Conservation (phyloP, 2,797 vertebrate species). For the Gymnothorax javanicus region DNA sequence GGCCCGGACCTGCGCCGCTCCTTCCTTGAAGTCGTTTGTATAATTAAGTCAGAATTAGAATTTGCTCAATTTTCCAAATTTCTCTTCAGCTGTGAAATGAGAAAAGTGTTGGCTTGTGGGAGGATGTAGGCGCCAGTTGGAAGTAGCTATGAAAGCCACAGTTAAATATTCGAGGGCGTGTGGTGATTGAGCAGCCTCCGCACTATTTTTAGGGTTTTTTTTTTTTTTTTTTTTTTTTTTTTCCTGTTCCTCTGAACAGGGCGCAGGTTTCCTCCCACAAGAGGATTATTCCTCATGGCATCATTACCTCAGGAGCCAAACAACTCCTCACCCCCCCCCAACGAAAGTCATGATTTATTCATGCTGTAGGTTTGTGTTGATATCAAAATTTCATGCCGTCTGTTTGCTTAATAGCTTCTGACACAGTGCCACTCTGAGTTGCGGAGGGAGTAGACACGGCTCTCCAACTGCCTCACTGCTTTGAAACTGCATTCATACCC, state of each 20-base stretch:
- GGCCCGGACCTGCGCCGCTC: not conserved
- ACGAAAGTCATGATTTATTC: slow-evolving; percentile 27
- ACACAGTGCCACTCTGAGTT: slow-evolving; percentile 10
- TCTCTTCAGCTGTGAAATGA: not conserved
- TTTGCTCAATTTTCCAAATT: not conserved
- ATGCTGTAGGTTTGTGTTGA: slow-evolving; percentile 22
- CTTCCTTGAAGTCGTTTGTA: not conserved
- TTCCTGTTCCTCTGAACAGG: not conserved
- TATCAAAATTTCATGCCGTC: slow-evolving; percentile 14
- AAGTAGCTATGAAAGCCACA: not conserved
- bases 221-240: not conserved
- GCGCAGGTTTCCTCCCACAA: slow-evolving; percentile 7
- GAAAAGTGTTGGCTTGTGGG: not conserved
- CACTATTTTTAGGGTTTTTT: slow-evolving; percentile 2
- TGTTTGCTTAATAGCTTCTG: slow-evolving; percentile 3
- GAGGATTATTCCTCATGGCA: slow-evolving; percentile 16
- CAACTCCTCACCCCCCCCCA: not conserved
- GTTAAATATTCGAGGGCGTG: not conserved
- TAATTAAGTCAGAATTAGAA: not conserved
- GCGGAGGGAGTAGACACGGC: not conserved
- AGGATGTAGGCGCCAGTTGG: not conserved
- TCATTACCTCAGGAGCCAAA: slow-evolving; percentile 11
- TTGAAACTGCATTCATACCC: not conserved
- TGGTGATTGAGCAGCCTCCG: not conserved
- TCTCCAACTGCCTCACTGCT: not conserved